phyloP scores from a whole-genome alignment of 2,888 invertebrate genomes.

The Falcaria lacertinaria region DNA sequence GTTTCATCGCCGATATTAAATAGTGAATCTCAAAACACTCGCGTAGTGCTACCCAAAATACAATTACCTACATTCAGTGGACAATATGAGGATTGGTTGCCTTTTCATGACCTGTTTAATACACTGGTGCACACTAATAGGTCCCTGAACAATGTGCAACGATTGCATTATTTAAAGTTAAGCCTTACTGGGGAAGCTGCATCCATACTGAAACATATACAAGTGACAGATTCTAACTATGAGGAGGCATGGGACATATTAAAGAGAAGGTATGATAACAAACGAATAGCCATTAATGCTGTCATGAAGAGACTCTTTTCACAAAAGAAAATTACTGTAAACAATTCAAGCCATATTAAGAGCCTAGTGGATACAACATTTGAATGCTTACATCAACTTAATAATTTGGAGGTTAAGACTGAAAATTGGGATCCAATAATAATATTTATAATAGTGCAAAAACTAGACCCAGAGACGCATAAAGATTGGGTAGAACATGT shows the following conservation, averaged over 20 bases:
- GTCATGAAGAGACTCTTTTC: conserved; percentile 16
- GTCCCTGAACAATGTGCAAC: conserved; percentile 12
- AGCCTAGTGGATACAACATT: conserved; percentile 19
- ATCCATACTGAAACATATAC: conserved; percentile 9
- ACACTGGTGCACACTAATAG: conserved; percentile 9
- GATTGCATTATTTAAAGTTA: conserved; percentile 15
- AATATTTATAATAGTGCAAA: conserved; percentile 20
- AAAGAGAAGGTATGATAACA: conserved; percentile 16
- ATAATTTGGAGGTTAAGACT: conserved; percentile 14
- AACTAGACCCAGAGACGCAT: conserved; percentile 20
- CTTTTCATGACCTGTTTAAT: conserved; percentile 13
- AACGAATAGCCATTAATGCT: conserved; percentile 14
- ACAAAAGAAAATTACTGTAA: conserved; percentile 11
- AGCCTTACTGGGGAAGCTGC: conserved; percentile 16
- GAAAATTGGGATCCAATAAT: conserved; percentile 22
- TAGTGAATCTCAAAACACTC: too few relatives aligned
- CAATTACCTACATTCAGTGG: conserved; percentile 11
- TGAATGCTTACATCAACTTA: conserved; percentile 19
- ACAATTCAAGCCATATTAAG: conserved; percentile 15
- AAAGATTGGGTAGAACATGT: conserved; percentile 15
- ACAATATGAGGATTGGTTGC: conserved; percentile 12
- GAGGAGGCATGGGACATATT: conserved; percentile 13
- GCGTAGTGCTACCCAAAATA: conserved; percentile 15
- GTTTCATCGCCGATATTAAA: too few relatives aligned
- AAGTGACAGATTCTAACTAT: conserved; percentile 12